phyloP scores from a whole-genome alignment of 1,140 invertebrate species.

The Aleiodes sp. region DNA sequence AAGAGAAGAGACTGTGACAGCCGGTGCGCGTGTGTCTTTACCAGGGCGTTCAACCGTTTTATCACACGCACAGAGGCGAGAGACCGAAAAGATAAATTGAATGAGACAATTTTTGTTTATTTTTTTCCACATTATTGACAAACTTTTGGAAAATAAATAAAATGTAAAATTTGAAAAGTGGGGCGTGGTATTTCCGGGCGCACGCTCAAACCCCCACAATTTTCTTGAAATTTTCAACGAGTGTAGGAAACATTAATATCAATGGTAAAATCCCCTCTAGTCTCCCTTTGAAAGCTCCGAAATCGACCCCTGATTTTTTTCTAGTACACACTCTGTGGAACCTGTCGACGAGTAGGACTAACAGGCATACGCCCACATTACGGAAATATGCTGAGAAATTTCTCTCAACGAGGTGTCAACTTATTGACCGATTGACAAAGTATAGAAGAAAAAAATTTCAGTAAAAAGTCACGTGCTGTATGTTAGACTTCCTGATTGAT shows the following conservation, averaged over 20 bases:
- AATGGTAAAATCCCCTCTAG: neutral
- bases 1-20: conserved; percentile 31
- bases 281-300: conserved; percentile 19
- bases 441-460: no score
- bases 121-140: neutral
- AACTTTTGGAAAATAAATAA: neutral
- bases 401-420: conserved; percentile 42
- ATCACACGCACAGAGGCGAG: conserved; percentile 39
- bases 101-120: neutral
- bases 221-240: conserved; percentile 6
- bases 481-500: conserved; percentile 29
- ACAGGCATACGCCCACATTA: conserved; percentile 15
- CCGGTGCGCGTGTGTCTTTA: conserved; percentile 43
- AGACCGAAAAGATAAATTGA: conserved; percentile 13
- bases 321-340: neutral
- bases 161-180: neutral
- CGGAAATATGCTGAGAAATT: conserved; percentile 19
- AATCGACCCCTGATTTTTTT: neutral
- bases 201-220: neutral
- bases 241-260: conserved; percentile 11
- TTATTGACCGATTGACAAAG: conserved; percentile 54
- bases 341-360: conserved; percentile 44
- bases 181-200: neutral
- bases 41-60: conserved; percentile 53
- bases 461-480: conserved; percentile 3